Evolutionary conservation across 2,888 invertebrate species (phyloP), one percentile per base, ranked within the genome.

Genomic region (Stratiomys singularior): DNA sequence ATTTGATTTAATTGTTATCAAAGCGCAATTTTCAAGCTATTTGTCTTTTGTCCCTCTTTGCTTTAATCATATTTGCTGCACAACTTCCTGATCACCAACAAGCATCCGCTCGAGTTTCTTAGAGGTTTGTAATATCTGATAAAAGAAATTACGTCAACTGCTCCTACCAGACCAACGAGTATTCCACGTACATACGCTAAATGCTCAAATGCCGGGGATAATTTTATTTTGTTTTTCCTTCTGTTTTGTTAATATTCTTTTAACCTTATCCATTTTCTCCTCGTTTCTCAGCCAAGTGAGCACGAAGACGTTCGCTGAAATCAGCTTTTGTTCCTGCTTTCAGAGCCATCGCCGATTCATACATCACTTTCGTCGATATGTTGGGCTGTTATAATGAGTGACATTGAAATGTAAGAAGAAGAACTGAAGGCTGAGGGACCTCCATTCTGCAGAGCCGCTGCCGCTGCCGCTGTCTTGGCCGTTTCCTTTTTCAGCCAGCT

Each of bases 401-500:
- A 64, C 64, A 64, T 64, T 64, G 64, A 64, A 64, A 64, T 64
- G 28, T 30, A 25, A 64, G 64, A 18, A 64, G 11, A 15, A 25
- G 25, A 3, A 60, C 60, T 60, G 37, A 37, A 9, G 37, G 37
- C 9, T 25, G 60, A 25, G 18, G 28, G 23, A 60, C 58, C 23
- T 60, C 21, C 58, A 64, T 64, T 28, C 30, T 5, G 1, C 28
- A 9, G 5, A 37, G 37, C 5, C 37, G 37, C 3, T 9, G 37
- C 37, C 37, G 37, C 37, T 9, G 15, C 27, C n/a, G n/a, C n/a
- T 7, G 7, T 11, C 11, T 11, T 27, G 15, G 64, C 23, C 64
- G 64, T 64, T 64, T 64, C 64, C 64, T 64, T 64, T 60, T 64
- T 30, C 28, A 28, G 64, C 15, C 28, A 21, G 64, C 64, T 27